Percentiles rank a stretch among this genome's conserved stretches.
Conservation (phyloP, 2,888 invertebrate species). For the Odontomyia ornata region DNA sequence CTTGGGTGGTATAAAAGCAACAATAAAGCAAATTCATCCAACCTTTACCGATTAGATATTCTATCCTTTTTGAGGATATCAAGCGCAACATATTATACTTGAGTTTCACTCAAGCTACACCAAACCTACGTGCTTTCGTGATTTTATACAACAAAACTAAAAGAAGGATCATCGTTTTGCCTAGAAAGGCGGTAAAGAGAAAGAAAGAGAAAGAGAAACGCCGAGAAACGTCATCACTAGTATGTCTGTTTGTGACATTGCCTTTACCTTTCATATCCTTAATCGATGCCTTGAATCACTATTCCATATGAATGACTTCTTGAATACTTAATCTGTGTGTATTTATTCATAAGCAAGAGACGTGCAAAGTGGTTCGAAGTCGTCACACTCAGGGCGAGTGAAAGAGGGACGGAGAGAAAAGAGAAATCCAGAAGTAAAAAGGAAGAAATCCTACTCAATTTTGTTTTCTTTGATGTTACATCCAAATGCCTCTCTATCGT, state of each 20-base stretch:
- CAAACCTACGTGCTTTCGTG: not conserved
- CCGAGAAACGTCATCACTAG: too few species aligned
- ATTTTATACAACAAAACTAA: not conserved
- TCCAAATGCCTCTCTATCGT: too few species aligned
- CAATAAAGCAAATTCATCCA: not conserved
- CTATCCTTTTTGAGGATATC: not conserved
- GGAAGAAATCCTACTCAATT: too few species aligned
- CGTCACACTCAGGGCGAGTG: too few species aligned
- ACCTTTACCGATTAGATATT: not conserved
- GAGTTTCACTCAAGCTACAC: not conserved
- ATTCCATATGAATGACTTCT: slow-evolving; percentile 38
- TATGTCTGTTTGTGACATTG: too few species aligned
- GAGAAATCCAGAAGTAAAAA: too few species aligned
- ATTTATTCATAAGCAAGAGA: slow-evolving; percentile 30
- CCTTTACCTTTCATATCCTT: not conserved
- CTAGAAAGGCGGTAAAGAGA: too few species aligned
- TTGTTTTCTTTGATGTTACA: too few species aligned
- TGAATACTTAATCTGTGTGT: slow-evolving; percentile 32
- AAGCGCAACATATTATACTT: not conserved
- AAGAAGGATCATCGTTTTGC: too few species aligned
- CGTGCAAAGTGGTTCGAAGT: too few species aligned
- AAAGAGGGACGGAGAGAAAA: too few species aligned
- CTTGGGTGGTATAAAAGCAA: not conserved
- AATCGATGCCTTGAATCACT: slow-evolving; percentile 35
- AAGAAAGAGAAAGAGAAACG: too few species aligned